Base-by-base conservation (phyloP, 2,113 vertebrate species). In the Cephalopterus ornatus region DNA sequence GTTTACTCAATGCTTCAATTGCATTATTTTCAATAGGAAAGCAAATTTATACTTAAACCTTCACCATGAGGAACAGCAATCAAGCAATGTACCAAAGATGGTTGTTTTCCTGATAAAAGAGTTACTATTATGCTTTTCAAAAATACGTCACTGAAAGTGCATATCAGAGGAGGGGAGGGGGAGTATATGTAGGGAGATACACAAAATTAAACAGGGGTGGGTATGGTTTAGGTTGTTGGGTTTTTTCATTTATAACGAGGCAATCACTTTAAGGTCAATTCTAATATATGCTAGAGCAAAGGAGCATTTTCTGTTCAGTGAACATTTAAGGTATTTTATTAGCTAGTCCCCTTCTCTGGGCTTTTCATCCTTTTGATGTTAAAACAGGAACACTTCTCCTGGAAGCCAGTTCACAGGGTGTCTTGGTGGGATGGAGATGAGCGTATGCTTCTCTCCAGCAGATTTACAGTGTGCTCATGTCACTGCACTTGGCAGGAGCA, bases 391-490 rank as follows among this genome's bases (percentile, higher is more conserved):
- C 59, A 22, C 6, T 4, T 50, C 50, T 95, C 70, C 42, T 79
- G 88, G 58, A 95, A 92, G 90, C 67, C 80, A 77, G 77, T 72
- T 67, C 63, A 61, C 23, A 66, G 26, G 35, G 56, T 89, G 16
- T 77, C 82, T 91, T 61, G 44, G 93, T 83, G 88, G 44, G 80
- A 62, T 89, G 78, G 35, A 84, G 68, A 87, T 58, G 65, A 93
- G 53, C 12, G 2, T 71, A 2, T 80, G 84, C 58, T 80, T 93
- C 92, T 96, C 75, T 83, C 71, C 62, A 80, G 75, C 84, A 94
- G 70, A 96, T 93, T 93, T 96, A 89, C 46, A 72, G 8, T 70
- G 68, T 90, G 67, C 91, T 96, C 67, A 17, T 93, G 89, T 96
- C 91, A 92, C 72, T 75, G 76, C 88, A 30, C 44, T 95, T 92